Evolutionary conservation across 2,888 invertebrate species (phyloP), one percentile per base, ranked within the genome.

Genomic region (Ceraclea dissimilis): DNA sequence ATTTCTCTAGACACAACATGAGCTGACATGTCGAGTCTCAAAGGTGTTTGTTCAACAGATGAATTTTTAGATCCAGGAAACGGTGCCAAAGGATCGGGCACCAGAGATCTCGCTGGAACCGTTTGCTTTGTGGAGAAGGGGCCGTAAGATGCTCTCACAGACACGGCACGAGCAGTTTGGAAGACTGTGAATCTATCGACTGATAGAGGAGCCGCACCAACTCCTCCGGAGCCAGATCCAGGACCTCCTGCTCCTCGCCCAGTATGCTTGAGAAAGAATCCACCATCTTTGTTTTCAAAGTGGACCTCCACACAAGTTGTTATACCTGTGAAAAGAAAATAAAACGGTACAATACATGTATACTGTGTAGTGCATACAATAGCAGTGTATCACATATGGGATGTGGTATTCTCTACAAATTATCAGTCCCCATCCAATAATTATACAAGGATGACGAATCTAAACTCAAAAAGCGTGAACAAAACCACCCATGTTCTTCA

Each of bases 101-200:
- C 90, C 59, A 93, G 87, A 69, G 90, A 92, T 49, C 88, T 80
- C 1, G 93, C 91, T 39, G 93, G 93, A 39, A 95, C 93, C 0
- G 93, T 93, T 74, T 95, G 93, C 69, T 93, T 93, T 54, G 93
- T 94, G 64, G 92, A 92, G 74, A 95, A 95, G 6, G 95, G 95
- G 2, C 95, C 96, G 69, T 94, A 94, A 43, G 89, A 90, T 50
- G 94, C 94, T 59, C 93, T 81, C 44, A 96, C 89, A 20, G 93
- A 92, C 31, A 92, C 91, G 20, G 94, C 91, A 64, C 92, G 88
- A 49, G 91, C 89, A 39, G 91, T 92, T 71, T 93, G 91, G 65
- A 95, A 86, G 34, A 96, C 90, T 56, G 93, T 91, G 71, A 95
- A 94, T 62, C 90, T 85, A 74, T 93, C 92, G 61, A 89, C 81